These are phyloP conservation scores for Scaptomyza pallida DNA, from an alignment of 1,140 invertebrate species.

Conservation along the genomic window DNA sequence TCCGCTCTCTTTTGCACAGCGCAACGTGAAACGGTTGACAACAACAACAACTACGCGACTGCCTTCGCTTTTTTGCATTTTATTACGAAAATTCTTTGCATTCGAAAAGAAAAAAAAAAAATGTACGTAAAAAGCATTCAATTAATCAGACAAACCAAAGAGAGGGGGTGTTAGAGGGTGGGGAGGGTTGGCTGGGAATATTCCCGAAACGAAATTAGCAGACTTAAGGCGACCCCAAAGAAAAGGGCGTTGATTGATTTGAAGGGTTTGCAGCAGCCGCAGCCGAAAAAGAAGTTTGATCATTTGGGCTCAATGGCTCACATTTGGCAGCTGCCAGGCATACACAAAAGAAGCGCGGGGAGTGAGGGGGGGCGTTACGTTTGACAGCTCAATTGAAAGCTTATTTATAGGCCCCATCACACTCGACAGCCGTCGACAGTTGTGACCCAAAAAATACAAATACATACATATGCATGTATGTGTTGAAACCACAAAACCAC, in stretches of 20 bases:
- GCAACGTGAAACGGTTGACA: constrained; percentile 72
- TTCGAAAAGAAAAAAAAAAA: constrained; percentile 24
- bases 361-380: background rate
- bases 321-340: constrained; percentile 48
- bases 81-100: constrained; percentile 54
- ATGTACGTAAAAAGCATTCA: constrained; percentile 43
- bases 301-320: constrained; percentile 41
- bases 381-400: constrained; percentile 50
- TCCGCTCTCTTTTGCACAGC: constrained; percentile 42
- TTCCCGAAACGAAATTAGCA: constrained; percentile 60
- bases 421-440: constrained; percentile 43
- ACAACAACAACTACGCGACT: constrained; percentile 21
- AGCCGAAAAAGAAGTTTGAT: background rate
- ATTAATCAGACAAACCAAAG: constrained; percentile 38
- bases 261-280: constrained; percentile 42
- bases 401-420: constrained; percentile 41
- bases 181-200: background rate
- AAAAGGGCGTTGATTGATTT: constrained; percentile 74
- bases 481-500: constrained; percentile 23
- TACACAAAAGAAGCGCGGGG: background rate
- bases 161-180: background rate
- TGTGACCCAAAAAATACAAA: constrained; percentile 47
- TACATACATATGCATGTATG: background rate
- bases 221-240: constrained; percentile 47
- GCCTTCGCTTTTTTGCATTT: constrained; percentile 56